Evolutionary conservation across 2,888 invertebrate species (phyloP), one percentile per base, ranked within the genome.

Genomic region (Epinotia ramella): DNA sequence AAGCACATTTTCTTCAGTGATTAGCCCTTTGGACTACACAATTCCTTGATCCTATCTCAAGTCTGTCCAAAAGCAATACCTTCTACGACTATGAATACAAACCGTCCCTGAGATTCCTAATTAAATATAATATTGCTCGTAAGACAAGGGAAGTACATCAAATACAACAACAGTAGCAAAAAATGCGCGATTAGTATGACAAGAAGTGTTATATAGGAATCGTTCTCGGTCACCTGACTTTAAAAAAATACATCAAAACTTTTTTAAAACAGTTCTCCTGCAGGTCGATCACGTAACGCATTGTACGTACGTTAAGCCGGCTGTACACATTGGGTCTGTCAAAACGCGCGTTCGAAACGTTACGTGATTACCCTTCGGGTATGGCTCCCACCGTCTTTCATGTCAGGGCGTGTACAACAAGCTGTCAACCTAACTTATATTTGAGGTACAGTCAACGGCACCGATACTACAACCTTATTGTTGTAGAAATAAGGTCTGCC

Each of bases 1-100:
- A 69, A 69, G 59, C 69, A 69, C 69, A 24, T 68, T 24, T 16
- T 67, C 18, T 18, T 13, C 9, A 66, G 59, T 44, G 20, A 46
- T 44, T 24, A 5, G n/a, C 68, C 68, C 59, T 60, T 69, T 69
- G 69, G 46, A 46, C 59, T 69, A 24, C n/a, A 59, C 59, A 44
- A 59, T 46, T 60, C 59, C 60, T 60, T 60, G 46, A 69, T 69
- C 69, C 24, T 46, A 60, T 66, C 13, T 60, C 59, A 69, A 60
- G 20, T n/a, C 24, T 24, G 9, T 46, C 24, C 46, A n/a, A 46
- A 69, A 59, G 46, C 24, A n/a, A 60, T 40, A 20, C 46, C 11
- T 28, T 16, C 9, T 65, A 65, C 2, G 57, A 18, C n/a, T 57
- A 20, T 63, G 67, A 33, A 63, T 53, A 20, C 13, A 71, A 63